phyloP scores from a whole-genome alignment of 2,888 invertebrate species.

The Panorpa germanica region DNA sequence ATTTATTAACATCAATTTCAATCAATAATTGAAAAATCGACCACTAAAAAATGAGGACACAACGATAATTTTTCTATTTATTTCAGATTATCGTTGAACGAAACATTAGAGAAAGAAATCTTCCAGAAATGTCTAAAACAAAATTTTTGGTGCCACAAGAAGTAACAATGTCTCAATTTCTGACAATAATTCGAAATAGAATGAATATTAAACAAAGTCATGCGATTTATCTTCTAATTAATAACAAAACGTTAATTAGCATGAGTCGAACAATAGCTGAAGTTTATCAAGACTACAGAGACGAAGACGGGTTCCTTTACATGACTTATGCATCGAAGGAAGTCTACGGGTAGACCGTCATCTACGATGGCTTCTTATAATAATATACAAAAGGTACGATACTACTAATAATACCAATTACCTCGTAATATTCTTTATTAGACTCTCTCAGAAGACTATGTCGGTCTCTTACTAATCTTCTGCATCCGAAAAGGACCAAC shows the following conservation, averaged over 20 bases:
- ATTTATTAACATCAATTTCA: too few relatives aligned
- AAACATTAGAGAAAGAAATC: conserved; percentile 54
- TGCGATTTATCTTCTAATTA: conserved; percentile 66
- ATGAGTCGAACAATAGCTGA: conserved; percentile 67
- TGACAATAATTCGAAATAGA: conserved; percentile 49
- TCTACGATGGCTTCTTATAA: too few relatives aligned
- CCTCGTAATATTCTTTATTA: too few relatives aligned
- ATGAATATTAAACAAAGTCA: conserved; percentile 32
- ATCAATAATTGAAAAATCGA: too few relatives aligned
- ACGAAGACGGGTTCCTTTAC: conserved; percentile 74
- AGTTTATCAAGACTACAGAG: conserved; percentile 55
- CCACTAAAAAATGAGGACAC: too few relatives aligned
- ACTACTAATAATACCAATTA: too few relatives aligned
- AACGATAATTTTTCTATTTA: conserved; percentile 14
- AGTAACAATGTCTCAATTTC: conserved; percentile 74
- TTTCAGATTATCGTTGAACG: conserved; percentile 65
- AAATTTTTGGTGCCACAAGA: conserved; percentile 82
- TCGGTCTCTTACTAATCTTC: too few relatives aligned
- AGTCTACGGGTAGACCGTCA: conserved; percentile 53
- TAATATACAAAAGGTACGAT: too few relatives aligned
- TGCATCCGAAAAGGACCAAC: too few relatives aligned
- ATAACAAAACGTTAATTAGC: conserved; percentile 64
- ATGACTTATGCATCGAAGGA: conserved; percentile 82
- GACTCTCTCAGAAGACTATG: too few relatives aligned
- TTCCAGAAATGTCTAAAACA: conserved; percentile 63